These are phyloP conservation scores for Neosalanx taihuensis DNA, from an alignment of 2,797 vertebrate genomes.

Conservation along the genomic window DNA sequence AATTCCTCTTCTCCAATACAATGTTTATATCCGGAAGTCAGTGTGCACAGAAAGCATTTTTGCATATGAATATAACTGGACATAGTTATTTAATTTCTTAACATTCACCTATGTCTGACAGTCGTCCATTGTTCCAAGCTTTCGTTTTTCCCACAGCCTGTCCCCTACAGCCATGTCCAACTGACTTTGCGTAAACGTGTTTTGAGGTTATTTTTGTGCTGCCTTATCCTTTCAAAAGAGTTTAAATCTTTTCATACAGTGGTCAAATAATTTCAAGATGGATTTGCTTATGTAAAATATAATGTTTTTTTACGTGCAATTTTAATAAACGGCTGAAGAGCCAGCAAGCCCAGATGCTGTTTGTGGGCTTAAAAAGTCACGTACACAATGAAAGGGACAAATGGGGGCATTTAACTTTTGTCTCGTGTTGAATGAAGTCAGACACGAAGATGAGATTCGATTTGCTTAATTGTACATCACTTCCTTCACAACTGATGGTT, in stretches of 20 bases:
- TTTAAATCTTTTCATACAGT: conserved; percentile 35
- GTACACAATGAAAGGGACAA: conserved; percentile 45
- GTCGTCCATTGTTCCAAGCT: conserved; percentile 49
- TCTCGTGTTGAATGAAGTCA: conserved; percentile 50
- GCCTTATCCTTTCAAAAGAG: conserved; percentile 50
- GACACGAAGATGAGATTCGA: conserved; percentile 41
- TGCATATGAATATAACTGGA: conserved; percentile 55
- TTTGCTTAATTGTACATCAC: conserved; percentile 49
- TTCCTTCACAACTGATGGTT: conserved; percentile 52
- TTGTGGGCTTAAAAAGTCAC: conserved; percentile 31
- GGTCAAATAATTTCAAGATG: conserved; percentile 45
- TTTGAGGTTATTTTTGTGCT: conserved; percentile 33
- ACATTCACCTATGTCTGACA: conserved; percentile 38
- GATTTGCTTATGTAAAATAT: conserved; percentile 81
- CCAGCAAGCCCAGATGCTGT: conserved; percentile 44
- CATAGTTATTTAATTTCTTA: conserved; percentile 23
- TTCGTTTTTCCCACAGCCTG: conserved; percentile 20
- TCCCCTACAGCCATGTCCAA: conserved; percentile 36
- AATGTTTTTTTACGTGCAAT: conserved; percentile 55
- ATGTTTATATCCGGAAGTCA: neutral
- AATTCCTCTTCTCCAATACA: no score
- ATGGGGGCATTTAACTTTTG: conserved; percentile 35
- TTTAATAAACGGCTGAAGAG: conserved; percentile 64
- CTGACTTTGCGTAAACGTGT: conserved; percentile 65
- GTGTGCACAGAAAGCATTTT: conserved; percentile 21